phyloP scores from a whole-genome alignment of 2,888 invertebrate genomes.

The Melikaiella ostensackeni region DNA sequence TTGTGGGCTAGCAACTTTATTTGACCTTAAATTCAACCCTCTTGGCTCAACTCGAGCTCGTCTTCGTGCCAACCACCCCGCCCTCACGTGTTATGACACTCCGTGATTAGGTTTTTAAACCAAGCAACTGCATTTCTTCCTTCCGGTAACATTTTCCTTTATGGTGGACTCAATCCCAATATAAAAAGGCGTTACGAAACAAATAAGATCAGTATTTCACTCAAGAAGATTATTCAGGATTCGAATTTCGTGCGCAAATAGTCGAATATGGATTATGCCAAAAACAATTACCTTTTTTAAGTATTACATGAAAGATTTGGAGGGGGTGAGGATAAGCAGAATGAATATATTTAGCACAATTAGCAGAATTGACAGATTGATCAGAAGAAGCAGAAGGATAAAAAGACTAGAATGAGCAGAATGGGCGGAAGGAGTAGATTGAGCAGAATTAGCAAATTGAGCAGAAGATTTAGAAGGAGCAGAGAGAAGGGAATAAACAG shows the following conservation, averaged over 20 bases:
- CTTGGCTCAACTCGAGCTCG: constrained; percentile 61
- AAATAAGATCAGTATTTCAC: not conserved
- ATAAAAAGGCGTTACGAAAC: not conserved
- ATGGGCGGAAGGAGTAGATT: no score
- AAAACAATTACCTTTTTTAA: no score
- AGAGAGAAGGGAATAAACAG: no score
- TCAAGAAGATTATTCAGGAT: not conserved
- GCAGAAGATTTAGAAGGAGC: no score
- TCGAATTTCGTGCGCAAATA: not conserved
- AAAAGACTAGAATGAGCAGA: no score
- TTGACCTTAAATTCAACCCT: constrained; percentile 68
- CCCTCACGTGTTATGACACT: constrained; percentile 40
- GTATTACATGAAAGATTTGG: no score
- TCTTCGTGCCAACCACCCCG: constrained; percentile 49
- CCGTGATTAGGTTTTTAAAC: constrained; percentile 39
- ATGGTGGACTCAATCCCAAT: not conserved
- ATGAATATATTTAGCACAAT: no score
- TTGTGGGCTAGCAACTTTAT: constrained; percentile 64
- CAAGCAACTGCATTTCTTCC: constrained; percentile 11
- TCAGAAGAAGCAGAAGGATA: no score
- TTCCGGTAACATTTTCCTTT: constrained; percentile 14
- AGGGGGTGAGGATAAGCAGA: no score
- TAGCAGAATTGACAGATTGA: no score
- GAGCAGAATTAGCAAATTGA: no score
- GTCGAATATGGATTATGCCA: no score